phyloP scores from a whole-genome alignment of 2,888 invertebrate species.

The Melinaea marsaeus region DNA sequence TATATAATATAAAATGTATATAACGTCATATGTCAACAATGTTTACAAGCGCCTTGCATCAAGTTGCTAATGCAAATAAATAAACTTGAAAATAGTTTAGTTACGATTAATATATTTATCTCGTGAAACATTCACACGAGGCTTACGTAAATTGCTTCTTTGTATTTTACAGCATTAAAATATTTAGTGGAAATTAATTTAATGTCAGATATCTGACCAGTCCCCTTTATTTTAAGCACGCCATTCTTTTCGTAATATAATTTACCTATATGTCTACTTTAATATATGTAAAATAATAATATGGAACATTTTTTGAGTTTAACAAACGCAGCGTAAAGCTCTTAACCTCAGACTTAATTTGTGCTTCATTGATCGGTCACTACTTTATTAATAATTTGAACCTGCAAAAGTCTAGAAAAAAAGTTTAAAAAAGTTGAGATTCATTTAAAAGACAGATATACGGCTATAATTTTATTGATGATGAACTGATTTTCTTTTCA shows the following conservation, averaged over 20 bases:
- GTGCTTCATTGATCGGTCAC: background rate
- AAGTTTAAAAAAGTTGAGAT: too few species aligned
- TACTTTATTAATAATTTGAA: too few species aligned
- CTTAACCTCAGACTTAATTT: background rate
- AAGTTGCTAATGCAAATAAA: conserved; percentile 69
- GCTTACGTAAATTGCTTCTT: conserved; percentile 77
- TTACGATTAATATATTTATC: conserved; percentile 70
- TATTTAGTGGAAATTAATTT: conserved; percentile 76
- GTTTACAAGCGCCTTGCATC: too few species aligned
- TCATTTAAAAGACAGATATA: too few species aligned
- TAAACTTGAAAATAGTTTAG: conserved; percentile 65
- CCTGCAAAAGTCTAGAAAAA: too few species aligned
- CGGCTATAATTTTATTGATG: too few species aligned
- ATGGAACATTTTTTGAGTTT: background rate
- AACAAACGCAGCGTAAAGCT: background rate
- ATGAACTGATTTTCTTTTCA: too few species aligned
- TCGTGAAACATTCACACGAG: conserved; percentile 74
- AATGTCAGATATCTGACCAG: conserved; percentile 69
- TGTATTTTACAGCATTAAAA: conserved; percentile 75
- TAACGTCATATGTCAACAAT: too few species aligned
- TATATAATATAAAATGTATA: too few species aligned
- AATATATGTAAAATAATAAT: conserved; percentile 17
- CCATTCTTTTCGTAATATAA: conserved; percentile 55
- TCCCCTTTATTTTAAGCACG: conserved; percentile 61
- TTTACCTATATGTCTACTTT: conserved; percentile 32